Evolutionary conservation across 2,888 invertebrate species (phyloP), one percentile per base, ranked within the genome.

Genomic region (Arge pagana): DNA sequence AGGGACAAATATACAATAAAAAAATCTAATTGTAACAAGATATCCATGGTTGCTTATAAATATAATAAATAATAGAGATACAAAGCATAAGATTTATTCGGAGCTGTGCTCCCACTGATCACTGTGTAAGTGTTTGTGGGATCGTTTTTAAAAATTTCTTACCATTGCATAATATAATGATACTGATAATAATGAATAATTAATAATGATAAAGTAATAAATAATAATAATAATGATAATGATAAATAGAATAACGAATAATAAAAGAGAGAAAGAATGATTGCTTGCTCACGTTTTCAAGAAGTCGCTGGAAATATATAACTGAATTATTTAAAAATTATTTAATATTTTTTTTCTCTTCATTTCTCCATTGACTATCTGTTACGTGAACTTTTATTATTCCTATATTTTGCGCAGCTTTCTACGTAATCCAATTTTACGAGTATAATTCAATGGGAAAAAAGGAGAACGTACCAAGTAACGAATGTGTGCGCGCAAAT

Each of bases 11-110:
- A 69, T 67, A 70, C 65, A 71, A 70, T 71, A 65, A 65, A 65
- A 53, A 59, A 61, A 61, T 60, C 71, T 70, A 72, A 73, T 71
- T 75, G 72, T 74, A 75, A 73, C 74, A 74, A 75, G 75, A 72
- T 72, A 75, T 74, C 66, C 69, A 68, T 68, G 68, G 70, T 72
- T 75, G 72, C 72, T 74, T 74, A 76, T 73, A 70, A 70, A 72
- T 74, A 56, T 49, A 68, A 68, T 68, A 66, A 70, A 72, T 74
- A 67, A 72, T 74, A 73, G 70, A 69, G 69, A 74, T 71, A 71
- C 70, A 69, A 63, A 68, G 69, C 69, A 69, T 74, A 72, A 75
- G 67, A 74, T 74, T 73, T 72, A 74, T 71, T 72, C 73, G 73
- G 75, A 74, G 74, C 74, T 74, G 73, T 74, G 74, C 73, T 73